Conservation (phyloP, 2,888 invertebrate species). For the Dicycla oo region DNA sequence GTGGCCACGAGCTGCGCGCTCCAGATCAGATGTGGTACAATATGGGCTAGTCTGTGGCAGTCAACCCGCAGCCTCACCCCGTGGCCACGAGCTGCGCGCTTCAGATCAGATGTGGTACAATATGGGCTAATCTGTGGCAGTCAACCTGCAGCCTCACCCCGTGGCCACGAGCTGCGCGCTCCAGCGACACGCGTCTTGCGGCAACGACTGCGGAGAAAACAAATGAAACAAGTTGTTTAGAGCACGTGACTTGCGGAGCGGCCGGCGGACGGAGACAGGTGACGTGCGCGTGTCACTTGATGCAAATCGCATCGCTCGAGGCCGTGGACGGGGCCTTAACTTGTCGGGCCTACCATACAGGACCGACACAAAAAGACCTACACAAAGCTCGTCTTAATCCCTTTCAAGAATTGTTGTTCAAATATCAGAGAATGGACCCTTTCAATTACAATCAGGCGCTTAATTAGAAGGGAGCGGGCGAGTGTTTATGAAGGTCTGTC, state of each 20-base stretch:
- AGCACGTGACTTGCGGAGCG: neutral
- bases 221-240: neutral
- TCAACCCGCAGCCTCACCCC: neutral
- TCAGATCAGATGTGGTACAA: conserved; percentile 24
- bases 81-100: neutral
- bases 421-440: conserved; percentile 78
- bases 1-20: too few species aligned
- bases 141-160: conserved; percentile 1
- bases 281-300: neutral
- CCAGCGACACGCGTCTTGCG: neutral
- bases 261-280: too few species aligned
- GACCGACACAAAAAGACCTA: conserved; percentile 53
- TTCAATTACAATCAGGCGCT: conserved; percentile 79
- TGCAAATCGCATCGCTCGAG: neutral
- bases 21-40: conserved; percentile 22
- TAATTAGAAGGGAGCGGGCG: conserved; percentile 77
- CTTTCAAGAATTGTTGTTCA: conserved; percentile 76
- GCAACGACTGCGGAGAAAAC: neutral
- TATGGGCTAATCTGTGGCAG: neutral
- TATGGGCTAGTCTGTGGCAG: neutral
- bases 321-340: neutral
- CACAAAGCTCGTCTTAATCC: conserved; percentile 61
- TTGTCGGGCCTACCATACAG: conserved; percentile 23
- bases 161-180: too few species aligned
- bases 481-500: conserved; percentile 74